Evolutionary conservation across 2,888 invertebrate species (phyloP), one percentile per base, ranked within the genome.

Genomic region (Globia sparganii): DNA sequence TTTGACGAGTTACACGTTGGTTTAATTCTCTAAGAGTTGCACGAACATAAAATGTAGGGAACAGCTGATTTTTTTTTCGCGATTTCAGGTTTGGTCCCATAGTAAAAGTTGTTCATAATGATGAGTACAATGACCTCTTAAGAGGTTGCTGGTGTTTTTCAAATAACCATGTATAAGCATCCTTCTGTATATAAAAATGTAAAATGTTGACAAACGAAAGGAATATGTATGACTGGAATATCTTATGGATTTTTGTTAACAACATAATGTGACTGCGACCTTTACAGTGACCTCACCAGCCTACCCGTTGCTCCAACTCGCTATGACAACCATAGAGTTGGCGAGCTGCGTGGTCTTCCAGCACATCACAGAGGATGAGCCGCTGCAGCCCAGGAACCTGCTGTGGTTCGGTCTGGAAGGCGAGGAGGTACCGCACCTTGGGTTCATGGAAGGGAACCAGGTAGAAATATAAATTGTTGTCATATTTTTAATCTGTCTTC

Each of bases 361-460:
- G 6, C 11, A n/a, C 6, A 25, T 34, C 5, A 2, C 43, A 0
- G 11, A 15, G 2, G 34, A 34, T 1, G 56, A 74, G 1, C 73
- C 73, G 9, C 43, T 73, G 2, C 56, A 58, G 21, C 75, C 73
- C 0, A 73, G 43, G 34, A 73, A 73, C 43, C 11, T 74, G 5
- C 9, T 73, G 0, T 73, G 73, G 73, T 73, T 73, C 5, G 73
- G 56, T 4, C 13, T 4, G 31, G 75, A 73, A 21, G 73, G 73
- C 4, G 74, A 75, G n/a, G 73, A 73, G n/a, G 0, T 28, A 31
- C 73, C 73, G 6, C 21, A 73, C 9, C 43, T 73, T 2, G 73
- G 73, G 4, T 73, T 73, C 4, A 28, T 34, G 56, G 43, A 73
- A n/a, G 73, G 73, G 0, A 73, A 73, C 18, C 73, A 73, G 56